phyloP scores from a whole-genome alignment of 2,113 vertebrate genomes.

The Campylomormyrus tamandua region DNA sequence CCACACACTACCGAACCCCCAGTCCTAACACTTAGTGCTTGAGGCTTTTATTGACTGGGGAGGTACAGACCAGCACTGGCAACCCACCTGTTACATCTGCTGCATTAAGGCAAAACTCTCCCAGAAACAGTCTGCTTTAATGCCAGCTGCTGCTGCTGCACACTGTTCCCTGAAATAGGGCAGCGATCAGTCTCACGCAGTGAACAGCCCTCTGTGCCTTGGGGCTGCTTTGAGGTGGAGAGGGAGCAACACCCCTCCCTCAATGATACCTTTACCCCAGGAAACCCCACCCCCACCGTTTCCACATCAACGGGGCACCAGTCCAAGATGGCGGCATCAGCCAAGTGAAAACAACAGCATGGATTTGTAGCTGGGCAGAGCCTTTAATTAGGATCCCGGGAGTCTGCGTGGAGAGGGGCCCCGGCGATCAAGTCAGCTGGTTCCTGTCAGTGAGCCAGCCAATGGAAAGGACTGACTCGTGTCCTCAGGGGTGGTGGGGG shows the following conservation, averaged over 20 bases:
- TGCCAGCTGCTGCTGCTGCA: not conserved
- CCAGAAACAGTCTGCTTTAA: not conserved
- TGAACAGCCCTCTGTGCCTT: not conserved
- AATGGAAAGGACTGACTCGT: not conserved
- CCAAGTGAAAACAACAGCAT: not conserved
- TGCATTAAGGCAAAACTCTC: not conserved
- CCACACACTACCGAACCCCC: not conserved
- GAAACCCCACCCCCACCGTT: not conserved
- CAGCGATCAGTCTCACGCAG: not conserved
- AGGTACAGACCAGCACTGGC: not conserved
- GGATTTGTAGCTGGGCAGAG: not conserved
- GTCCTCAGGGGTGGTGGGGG: not conserved
- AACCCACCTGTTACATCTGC: not conserved
- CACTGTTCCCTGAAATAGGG: not conserved
- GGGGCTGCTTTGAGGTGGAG: not conserved
- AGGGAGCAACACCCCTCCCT: not conserved
- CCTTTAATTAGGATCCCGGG: constrained; percentile 15
- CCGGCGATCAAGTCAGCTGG: not conserved
- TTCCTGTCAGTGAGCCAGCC: constrained; percentile 3
- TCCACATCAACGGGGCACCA: not conserved
- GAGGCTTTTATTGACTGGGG: not conserved
- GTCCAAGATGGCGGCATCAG: not conserved
- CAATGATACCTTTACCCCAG: not conserved
- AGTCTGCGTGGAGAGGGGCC: not conserved
- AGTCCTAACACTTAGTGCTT: not conserved